phyloP scores from a whole-genome alignment of 2,888 invertebrate species.

The Thecocarcelia acutangulata region DNA sequence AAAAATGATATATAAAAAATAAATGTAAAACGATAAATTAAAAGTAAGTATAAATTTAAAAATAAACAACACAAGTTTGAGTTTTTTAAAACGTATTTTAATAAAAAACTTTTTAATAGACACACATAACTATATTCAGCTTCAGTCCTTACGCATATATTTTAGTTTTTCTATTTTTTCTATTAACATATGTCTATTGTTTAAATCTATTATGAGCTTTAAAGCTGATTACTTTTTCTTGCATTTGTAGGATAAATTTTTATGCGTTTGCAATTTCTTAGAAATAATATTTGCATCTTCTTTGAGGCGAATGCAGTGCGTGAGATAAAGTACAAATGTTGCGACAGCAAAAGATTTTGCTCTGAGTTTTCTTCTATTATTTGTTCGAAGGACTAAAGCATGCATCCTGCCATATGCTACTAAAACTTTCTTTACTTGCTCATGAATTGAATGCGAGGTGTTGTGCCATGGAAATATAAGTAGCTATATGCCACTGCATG shows the following conservation, averaged over 20 bases:
- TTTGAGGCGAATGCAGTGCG: constrained; percentile 3
- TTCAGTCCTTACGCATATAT: too few species aligned
- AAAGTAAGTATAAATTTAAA: too few species aligned
- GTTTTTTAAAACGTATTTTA: too few species aligned
- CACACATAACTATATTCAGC: too few species aligned
- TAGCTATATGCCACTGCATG: background rate
- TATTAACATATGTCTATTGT: too few species aligned
- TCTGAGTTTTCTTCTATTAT: background rate
- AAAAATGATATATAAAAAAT: too few species aligned
- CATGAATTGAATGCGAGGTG: background rate
- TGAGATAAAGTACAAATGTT: constrained; percentile 14
- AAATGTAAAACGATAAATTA: too few species aligned
- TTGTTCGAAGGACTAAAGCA: constrained; percentile 6
- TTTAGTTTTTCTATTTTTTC: too few species aligned
- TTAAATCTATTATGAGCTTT: background rate
- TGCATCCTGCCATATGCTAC: constrained; percentile 13
- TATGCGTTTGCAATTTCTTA: background rate
- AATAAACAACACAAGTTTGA: too few species aligned
- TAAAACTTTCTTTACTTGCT: background rate
- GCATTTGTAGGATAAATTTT: background rate
- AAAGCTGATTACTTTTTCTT: background rate
- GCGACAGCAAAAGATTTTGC: constrained; percentile 11
- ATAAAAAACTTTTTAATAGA: too few species aligned
- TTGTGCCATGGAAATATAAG: background rate
- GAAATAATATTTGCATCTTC: constrained; percentile 30